These are phyloP conservation scores for Neotoma lepida DNA, from an alignment of 2,113 vertebrate genomes.

Conservation along the genomic window DNA sequence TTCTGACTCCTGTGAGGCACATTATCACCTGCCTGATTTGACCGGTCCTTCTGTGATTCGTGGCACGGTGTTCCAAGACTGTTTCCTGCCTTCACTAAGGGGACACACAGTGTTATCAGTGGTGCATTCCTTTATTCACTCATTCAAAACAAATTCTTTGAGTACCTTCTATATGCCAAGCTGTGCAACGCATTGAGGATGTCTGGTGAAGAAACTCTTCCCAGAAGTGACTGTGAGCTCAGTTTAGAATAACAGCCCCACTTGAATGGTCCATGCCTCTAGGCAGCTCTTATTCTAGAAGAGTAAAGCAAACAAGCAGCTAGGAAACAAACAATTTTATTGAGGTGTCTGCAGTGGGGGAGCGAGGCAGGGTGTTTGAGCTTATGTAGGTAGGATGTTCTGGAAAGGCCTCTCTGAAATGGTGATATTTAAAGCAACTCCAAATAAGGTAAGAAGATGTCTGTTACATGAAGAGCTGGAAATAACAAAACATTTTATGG, in stretches of 20 bases:
- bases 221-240: neutral
- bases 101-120: neutral
- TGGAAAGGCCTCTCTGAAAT: neutral
- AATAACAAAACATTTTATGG: neutral
- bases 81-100: neutral
- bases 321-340: neutral
- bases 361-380: neutral
- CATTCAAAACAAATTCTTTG: neutral
- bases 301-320: neutral
- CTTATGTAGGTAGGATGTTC: neutral
- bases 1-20: neutral
- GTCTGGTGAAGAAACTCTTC: neutral
- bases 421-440: neutral
- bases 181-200: neutral
- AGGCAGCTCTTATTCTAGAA: neutral
- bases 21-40: neutral
- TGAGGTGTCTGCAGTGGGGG: neutral
- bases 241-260: neutral
- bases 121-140: neutral
- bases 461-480: neutral
- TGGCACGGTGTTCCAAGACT: neutral
- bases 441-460: neutral
- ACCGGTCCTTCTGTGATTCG: neutral
- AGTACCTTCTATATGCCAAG: neutral
- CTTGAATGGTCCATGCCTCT: too few relatives aligned